Evolutionary conservation across 2,113 vertebrate species (phyloP).

Genomic region (Patagioenas fasciata): DNA sequence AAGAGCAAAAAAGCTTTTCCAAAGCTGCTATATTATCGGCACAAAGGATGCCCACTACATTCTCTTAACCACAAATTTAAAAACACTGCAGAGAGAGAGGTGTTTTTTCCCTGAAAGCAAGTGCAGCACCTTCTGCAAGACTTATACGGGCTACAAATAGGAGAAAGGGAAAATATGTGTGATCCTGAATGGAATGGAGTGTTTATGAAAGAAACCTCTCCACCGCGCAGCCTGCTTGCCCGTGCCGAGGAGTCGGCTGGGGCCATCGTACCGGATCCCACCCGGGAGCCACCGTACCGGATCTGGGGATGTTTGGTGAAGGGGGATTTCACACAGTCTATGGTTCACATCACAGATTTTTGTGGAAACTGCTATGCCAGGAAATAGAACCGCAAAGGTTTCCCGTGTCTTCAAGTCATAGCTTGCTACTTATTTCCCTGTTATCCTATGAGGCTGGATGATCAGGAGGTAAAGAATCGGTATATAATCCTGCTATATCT

Average conservation of each 20-base stretch:
- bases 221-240: too few species aligned
- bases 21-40: background rate
- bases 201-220: background rate
- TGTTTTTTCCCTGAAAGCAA: background rate
- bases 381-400: slow-evolving; percentile 8
- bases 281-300: background rate
- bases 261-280: too few species aligned
- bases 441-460: slow-evolving; percentile 1
- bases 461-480: slow-evolving; percentile 11
- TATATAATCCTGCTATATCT: slow-evolving; percentile 28
- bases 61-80: background rate
- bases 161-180: background rate
- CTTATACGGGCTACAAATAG: background rate
- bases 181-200: background rate
- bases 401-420: background rate
- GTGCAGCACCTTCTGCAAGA: background rate
- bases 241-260: too few species aligned
- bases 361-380: background rate
- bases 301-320: background rate
- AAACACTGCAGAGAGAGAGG: background rate
- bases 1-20: background rate
- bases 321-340: background rate
- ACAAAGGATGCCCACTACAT: background rate
- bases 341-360: background rate
- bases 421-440: slow-evolving; percentile 6